These are phyloP conservation scores for Dallia pectoralis DNA, from an alignment of 2,797 vertebrate species.

Conservation along the genomic window DNA sequence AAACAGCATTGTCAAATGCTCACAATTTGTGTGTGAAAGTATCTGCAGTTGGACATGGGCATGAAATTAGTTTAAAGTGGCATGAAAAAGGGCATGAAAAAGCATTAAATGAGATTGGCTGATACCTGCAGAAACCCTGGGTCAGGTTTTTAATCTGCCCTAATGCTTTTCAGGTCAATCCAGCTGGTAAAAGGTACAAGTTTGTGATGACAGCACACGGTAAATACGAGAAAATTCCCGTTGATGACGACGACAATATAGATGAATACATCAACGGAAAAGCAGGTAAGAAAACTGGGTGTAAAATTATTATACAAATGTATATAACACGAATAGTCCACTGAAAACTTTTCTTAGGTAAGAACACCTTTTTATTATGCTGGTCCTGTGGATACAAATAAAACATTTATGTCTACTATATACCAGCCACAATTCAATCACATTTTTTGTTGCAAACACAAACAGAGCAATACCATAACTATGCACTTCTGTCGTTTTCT, in stretches of 20 bases:
- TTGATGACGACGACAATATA: slow-evolving; percentile 66
- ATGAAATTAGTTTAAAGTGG: too few relatives aligned
- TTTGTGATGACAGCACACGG: slow-evolving; percentile 92
- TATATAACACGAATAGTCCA: slow-evolving; percentile 6
- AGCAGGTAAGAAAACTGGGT: slow-evolving; percentile 52
- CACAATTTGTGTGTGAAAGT: too few relatives aligned
- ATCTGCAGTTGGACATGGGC: too few relatives aligned
- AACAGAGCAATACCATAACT: neutral
- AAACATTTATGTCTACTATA: neutral
- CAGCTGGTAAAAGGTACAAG: slow-evolving; percentile 84
- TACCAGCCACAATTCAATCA: slow-evolving; percentile 6
- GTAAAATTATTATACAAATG: neutral
- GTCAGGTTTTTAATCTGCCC: neutral
- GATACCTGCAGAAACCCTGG: too few relatives aligned
- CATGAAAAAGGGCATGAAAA: too few relatives aligned
- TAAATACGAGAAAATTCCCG: slow-evolving; percentile 89
- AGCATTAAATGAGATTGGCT: too few relatives aligned
- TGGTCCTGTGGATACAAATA: slow-evolving; percentile 14
- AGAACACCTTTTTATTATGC: slow-evolving; percentile 19
- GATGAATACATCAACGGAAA: slow-evolving; percentile 52
- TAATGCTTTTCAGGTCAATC: slow-evolving; percentile 61
- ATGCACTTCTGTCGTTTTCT: too few relatives aligned
- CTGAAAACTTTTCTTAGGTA: slow-evolving; percentile 8
- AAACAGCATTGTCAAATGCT: too few relatives aligned
- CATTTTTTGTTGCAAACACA: neutral